Conservation (phyloP, 2,888 invertebrate genomes). For the Disparrhopalites patrizii region DNA sequence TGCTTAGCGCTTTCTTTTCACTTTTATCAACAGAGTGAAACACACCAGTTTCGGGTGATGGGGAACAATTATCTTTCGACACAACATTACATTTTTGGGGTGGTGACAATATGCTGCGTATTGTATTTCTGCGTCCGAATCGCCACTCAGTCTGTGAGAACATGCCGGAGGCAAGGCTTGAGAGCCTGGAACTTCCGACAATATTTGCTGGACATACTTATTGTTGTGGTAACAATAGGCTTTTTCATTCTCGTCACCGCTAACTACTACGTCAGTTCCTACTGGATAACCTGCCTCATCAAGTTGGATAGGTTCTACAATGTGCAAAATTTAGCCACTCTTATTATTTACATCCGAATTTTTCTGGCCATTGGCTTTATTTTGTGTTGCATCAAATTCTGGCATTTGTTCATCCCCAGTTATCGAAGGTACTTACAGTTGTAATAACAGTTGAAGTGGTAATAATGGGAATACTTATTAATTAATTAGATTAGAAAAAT, state of each 20-base stretch:
- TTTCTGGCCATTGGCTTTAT: not conserved
- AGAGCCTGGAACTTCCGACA: not conserved
- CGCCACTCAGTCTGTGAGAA: no score
- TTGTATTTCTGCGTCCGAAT: no score
- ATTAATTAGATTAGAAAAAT: not conserved
- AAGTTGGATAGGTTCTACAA: not conserved
- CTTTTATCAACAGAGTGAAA: not conserved
- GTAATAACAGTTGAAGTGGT: no score
- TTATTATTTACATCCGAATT: not conserved
- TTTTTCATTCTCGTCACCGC: not conserved
- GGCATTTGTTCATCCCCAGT: not conserved
- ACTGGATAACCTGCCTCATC: no score
- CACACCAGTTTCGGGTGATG: not conserved
- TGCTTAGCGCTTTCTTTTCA: not conserved
- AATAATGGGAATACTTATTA: not conserved
- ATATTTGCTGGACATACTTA: not conserved
- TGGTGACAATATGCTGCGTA: no score
- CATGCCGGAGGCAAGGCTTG: not conserved
- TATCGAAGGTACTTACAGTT: not conserved
- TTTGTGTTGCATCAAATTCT: slow-evolving; percentile 6
- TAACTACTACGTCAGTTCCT: not conserved
- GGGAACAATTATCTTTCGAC: not conserved
- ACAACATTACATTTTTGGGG: not conserved
- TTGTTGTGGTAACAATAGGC: not conserved
- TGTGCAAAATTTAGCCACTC: not conserved